Conservation (phyloP, 2,888 invertebrate genomes). For the Hedychridium roseum region DNA sequence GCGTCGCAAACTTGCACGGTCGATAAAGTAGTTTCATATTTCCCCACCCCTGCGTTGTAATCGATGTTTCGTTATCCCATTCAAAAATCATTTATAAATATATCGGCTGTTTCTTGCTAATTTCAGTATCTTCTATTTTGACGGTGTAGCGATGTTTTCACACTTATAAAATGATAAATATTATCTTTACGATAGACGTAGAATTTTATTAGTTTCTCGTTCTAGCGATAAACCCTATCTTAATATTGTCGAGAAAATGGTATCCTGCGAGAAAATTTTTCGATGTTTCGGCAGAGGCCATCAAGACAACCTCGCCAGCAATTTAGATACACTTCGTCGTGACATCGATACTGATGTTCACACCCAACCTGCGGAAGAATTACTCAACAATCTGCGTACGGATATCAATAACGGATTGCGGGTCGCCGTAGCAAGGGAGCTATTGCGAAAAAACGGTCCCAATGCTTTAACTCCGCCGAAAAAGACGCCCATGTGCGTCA, state of each 20-base stretch:
- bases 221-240: no score
- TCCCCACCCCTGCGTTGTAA: no score
- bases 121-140: no score
- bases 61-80: no score
- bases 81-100: no score
- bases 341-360: constrained; percentile 45
- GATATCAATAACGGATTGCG: constrained; percentile 66
- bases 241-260: no score
- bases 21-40: not conserved
- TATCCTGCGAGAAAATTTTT: no score
- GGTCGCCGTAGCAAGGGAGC: constrained; percentile 67
- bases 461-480: constrained; percentile 78
- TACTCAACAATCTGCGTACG: constrained; percentile 31
- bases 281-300: constrained; percentile 13
- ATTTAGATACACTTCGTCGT: constrained; percentile 30
- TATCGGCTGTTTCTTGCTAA: no score
- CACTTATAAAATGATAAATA: no score
- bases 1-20: not conserved
- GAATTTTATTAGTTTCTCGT: no score
- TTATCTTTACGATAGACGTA: no score
- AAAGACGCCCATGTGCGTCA: constrained; percentile 73
- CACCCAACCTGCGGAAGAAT: constrained; percentile 24
- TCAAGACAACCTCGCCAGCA: constrained; percentile 6
- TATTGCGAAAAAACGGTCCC: constrained; percentile 70
- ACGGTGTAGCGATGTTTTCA: no score